phyloP scores from a whole-genome alignment of 2,797 vertebrate genomes.

The Enteromius afrohamiltoni region DNA sequence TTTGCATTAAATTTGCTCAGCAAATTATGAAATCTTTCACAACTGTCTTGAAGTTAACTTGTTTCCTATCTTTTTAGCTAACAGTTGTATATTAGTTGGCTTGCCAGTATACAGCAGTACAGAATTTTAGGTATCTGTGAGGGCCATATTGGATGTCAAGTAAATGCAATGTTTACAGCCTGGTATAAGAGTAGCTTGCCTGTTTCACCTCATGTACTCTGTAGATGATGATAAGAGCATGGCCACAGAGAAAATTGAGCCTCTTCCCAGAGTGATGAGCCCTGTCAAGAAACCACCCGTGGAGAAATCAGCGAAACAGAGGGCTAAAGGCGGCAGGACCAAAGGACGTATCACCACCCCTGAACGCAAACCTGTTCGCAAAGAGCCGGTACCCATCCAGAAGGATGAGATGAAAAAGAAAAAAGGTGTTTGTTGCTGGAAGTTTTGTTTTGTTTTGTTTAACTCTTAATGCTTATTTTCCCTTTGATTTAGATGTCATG shows the following conservation, averaged over 20 bases:
- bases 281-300: constrained; percentile 82
- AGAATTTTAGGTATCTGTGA: not conserved
- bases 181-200: constrained; percentile 22
- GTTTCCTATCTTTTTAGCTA: not conserved
- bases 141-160: constrained; percentile 13
- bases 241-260: constrained; percentile 90
- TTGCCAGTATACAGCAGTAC: not conserved
- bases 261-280: constrained; percentile 77
- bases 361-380: constrained; percentile 92
- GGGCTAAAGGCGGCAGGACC: constrained; percentile 80
- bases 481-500: not conserved
- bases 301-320: constrained; percentile 82
- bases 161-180: not conserved
- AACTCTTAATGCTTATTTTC: not conserved
- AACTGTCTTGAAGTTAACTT: not conserved
- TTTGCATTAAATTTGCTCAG: constrained; percentile 2
- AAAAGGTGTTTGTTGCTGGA: constrained; percentile 88
- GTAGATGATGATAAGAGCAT: constrained; percentile 97
- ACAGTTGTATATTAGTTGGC: not conserved
- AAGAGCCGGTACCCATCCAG: constrained; percentile 89
- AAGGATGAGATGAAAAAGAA: constrained; percentile 98
- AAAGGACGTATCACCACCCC: constrained; percentile 94
- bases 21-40: not conserved
- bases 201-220: constrained; percentile 41
- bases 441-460: not conserved